Percentiles rank a stretch among this genome's conserved stretches.
Evolutionary conservation across 2,113 vertebrate genomes (phyloP).

Genomic region (Desmodus rotundus): DNA sequence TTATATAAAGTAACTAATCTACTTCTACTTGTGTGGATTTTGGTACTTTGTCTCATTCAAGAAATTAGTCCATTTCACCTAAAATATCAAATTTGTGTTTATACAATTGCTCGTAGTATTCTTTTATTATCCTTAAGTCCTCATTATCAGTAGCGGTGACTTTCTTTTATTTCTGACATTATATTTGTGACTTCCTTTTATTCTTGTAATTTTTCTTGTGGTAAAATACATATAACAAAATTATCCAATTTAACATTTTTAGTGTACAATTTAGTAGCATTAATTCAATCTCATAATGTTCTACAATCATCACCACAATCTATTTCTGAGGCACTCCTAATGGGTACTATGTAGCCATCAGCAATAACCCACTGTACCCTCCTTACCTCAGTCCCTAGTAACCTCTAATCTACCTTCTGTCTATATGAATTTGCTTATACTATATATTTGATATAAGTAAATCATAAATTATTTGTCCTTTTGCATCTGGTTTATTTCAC

Average conservation of each 20-base stretch:
- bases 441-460: not conserved
- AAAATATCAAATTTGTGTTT: not conserved
- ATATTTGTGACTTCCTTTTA: not conserved
- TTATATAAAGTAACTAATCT: not conserved
- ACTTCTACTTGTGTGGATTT: not conserved
- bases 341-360: not conserved
- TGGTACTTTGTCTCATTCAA: not conserved
- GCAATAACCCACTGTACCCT: not conserved
- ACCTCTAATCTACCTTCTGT: not conserved
- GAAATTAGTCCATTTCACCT: not conserved
- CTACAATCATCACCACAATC: not conserved
- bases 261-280: not conserved
- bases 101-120: not conserved
- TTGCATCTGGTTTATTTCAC: not conserved
- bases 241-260: not conserved
- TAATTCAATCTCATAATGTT: not conserved
- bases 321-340: not conserved
- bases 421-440: not conserved
- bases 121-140: not conserved
- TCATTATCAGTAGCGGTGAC: not conserved
- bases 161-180: not conserved
- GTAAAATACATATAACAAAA: not conserved
- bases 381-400: not conserved
- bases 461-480: not conserved
- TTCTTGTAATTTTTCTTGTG: not conserved